Evolutionary conservation across 1,140 invertebrate species (phyloP), one percentile per base, ranked within the genome.

Genomic region (Phymastichus coffea): DNA sequence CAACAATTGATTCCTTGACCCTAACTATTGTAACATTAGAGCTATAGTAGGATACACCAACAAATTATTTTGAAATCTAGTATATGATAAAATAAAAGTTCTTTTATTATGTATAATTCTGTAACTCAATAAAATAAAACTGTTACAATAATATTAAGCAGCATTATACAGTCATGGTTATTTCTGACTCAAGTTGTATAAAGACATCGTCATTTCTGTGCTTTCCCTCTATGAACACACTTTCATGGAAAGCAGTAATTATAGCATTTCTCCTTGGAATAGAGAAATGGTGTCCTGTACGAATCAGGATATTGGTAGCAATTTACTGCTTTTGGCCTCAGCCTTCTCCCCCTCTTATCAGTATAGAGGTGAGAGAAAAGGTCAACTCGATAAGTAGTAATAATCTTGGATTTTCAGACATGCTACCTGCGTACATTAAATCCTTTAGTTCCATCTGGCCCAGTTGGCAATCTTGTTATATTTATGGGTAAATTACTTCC

Each of bases 371-470:
- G 65, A 72, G 56, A 51, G 47, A 65, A 65, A 65, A 72, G 63
- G 70, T 68, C 66, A 71, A 70, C 62, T 60, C 73, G 64, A 67
- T 57, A 56, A 68, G 20, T 56, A n/a, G 43, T 51, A 30, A 63
- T 49, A 47, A 53, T 7, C 28, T 33, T 33, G 28, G 28, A 7
- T 64, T 57, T 54, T 63, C 52, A 61, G 65, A 67, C 66, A 69
- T 63, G 79, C 82, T 85, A 85, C 78, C 84, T 83, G 57, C 80
- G 79, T 64, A 81, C 69, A 64, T 79, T 83, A 64, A 85, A 85
- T 28, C 84, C 84, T 44, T 74, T 80, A 15, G 82, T 83, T 58
- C 83, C 84, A 64, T 85, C 83, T 26, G 84, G 83, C 53, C 83
- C 84, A 55, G 69, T 75, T 23, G 84, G 84, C 73, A 81, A 74